Conservation (phyloP, 1,140 invertebrate genomes). For the Nasonia longicornis region DNA sequence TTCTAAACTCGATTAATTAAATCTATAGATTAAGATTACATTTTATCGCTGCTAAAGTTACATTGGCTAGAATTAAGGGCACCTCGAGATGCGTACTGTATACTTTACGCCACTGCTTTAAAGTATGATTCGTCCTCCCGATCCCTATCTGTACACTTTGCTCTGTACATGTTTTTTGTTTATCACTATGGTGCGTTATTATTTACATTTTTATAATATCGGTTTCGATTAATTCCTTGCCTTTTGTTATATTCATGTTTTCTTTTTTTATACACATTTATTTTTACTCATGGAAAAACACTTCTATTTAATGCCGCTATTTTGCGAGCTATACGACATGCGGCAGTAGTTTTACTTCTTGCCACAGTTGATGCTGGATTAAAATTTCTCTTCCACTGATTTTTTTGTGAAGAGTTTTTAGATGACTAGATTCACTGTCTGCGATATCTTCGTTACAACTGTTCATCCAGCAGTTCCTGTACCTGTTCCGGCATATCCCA, state of each 20-base stretch:
- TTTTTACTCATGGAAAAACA: not conserved
- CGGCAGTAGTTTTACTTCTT: conserved; percentile 28
- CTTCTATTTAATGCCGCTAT: not conserved
- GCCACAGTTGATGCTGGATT: conserved; percentile 20
- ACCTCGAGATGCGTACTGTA: conserved; percentile 36
- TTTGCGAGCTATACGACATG: conserved; percentile 15
- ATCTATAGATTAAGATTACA: conserved; percentile 41
- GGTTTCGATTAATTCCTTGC: conserved; percentile 18
- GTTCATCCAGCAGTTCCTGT: conserved; percentile 52
- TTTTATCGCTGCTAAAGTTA: conserved; percentile 42
- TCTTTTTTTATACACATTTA: conserved; percentile 31
- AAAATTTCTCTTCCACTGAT: conserved; percentile 2
- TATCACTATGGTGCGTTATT: conserved; percentile 31
- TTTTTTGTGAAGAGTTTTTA: conserved; percentile 13
- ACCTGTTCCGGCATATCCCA: conserved; percentile 73
- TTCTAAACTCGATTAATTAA: conserved; percentile 25
- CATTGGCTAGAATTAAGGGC: conserved; percentile 40
- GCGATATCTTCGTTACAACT: conserved; percentile 43
- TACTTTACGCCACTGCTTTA: conserved; percentile 21
- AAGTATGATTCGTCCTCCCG: conserved; percentile 17
- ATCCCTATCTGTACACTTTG: conserved; percentile 37
- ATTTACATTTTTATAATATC: conserved; percentile 47
- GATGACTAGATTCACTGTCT: conserved; percentile 56
- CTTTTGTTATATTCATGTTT: not conserved
- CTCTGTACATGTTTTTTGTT: conserved; percentile 36